These are phyloP conservation scores for Tipula unca DNA, from an alignment of 2,888 invertebrate species.

Conservation along the genomic window DNA sequence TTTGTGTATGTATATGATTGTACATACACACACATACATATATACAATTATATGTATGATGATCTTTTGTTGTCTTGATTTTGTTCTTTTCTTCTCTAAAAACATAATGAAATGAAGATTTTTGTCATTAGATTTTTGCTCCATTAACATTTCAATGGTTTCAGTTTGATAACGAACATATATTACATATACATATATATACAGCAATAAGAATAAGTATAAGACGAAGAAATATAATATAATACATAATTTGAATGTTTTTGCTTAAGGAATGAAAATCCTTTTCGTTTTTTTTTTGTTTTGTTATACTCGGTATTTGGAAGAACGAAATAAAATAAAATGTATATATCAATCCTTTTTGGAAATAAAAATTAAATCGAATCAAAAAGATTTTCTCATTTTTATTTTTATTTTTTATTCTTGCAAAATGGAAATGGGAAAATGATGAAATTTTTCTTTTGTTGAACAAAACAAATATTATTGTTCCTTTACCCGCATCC, in stretches of 20 bases:
- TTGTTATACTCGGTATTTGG: background rate
- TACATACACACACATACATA: background rate
- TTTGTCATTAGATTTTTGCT: constrained; percentile 8
- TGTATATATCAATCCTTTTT: constrained; percentile 14
- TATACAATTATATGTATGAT: background rate
- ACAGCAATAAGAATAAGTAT: background rate
- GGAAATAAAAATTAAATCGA: background rate
- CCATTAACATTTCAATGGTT: constrained; percentile 8
- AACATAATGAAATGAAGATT: background rate
- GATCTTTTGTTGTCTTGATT: constrained; percentile 8
- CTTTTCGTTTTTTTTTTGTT: background rate
- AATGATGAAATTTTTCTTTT: background rate
- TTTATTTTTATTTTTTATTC: background rate
- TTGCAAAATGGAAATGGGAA: background rate
- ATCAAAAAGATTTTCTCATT: background rate
- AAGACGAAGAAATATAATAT: background rate
- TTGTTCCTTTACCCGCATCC: background rate
- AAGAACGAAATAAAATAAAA: background rate
- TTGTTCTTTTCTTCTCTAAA: background rate
- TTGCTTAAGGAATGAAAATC: background rate
- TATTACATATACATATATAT: background rate
- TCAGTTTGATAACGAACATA: background rate
- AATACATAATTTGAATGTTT: constrained; percentile 14
- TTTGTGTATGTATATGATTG: background rate
- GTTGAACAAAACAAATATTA: background rate